phyloP scores from a whole-genome alignment of 1,140 invertebrate species.

The Anastatus disparis region DNA sequence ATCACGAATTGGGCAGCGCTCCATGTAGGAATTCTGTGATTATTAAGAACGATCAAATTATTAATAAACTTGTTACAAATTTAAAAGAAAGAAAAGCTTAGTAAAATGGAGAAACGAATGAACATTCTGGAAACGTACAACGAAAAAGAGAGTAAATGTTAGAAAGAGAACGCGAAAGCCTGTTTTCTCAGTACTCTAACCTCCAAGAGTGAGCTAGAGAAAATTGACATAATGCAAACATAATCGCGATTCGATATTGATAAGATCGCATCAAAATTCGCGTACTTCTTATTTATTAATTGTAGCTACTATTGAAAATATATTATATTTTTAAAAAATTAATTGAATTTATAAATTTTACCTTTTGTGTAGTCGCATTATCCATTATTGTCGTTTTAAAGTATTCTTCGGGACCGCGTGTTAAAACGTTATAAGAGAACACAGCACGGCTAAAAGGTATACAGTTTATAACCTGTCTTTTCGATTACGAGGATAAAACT shows the following conservation, averaged over 20 bases:
- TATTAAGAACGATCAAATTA: too few species aligned
- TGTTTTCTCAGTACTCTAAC: conserved; percentile 4
- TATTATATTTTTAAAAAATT: too few species aligned
- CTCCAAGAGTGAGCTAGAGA: conserved; percentile 5
- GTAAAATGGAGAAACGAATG: neutral
- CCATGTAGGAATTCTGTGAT: too few species aligned
- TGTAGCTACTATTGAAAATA: too few species aligned
- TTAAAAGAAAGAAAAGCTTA: neutral
- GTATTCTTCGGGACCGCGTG: conserved; percentile 29
- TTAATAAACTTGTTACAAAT: too few species aligned
- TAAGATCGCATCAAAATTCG: neutral
- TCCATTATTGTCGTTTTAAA: conserved; percentile 34
- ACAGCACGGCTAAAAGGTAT: neutral
- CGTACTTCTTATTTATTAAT: neutral
- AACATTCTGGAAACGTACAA: conserved; percentile 15
- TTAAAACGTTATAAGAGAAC: conserved; percentile 12
- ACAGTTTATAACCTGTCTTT: conserved; percentile 28
- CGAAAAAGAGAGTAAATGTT: too few species aligned
- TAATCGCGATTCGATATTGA: conserved; percentile 8
- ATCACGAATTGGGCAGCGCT: too few species aligned
- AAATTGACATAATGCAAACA: neutral
- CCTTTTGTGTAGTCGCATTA: conserved; percentile 26
- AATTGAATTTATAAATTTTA: too few species aligned
- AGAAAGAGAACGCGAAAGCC: neutral
- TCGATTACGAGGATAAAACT: neutral